Conservation (phyloP, 2,113 vertebrate species). For the Nettapus auritus region DNA sequence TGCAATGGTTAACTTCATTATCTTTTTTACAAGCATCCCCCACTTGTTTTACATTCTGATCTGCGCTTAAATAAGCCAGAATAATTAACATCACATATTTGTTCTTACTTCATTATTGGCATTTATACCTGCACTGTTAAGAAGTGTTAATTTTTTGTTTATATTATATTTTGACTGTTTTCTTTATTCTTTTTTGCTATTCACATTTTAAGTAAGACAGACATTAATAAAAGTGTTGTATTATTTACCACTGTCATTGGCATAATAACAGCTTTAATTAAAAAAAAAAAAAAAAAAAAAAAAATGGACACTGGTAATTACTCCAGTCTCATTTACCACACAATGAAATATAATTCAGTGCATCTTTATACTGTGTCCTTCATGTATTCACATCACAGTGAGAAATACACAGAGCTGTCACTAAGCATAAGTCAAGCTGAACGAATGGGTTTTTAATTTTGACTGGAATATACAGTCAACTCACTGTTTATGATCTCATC, state of each 20-base stretch:
- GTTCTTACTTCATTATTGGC: conserved; percentile 49
- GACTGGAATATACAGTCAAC: conserved; percentile 56
- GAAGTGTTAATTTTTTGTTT: conserved; percentile 34
- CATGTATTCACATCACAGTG: conserved; percentile 57
- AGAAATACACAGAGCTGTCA: conserved; percentile 69
- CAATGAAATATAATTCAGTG: conserved; percentile 18
- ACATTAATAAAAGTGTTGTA: conserved; percentile 32
- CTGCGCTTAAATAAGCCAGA: background rate
- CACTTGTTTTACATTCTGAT: background rate
- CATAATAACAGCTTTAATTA: background rate
- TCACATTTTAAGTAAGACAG: conserved; percentile 49
- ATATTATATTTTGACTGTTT: conserved; percentile 5
- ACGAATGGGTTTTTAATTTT: conserved; percentile 76
- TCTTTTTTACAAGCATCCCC: background rate
- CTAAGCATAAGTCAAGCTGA: conserved; percentile 71
- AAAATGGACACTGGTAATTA: conserved; percentile 41
- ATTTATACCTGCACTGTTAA: conserved; percentile 14
- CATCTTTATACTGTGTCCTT: conserved; percentile 46
- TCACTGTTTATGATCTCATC: background rate
- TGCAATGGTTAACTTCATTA: background rate
- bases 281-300: conserved; percentile 49
- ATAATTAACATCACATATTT: conserved; percentile 53
- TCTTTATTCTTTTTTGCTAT: conserved; percentile 10
- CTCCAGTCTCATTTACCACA: conserved; percentile 25
- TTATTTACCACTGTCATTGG: conserved; percentile 51